These are phyloP conservation scores for Centropus bengalensis DNA, from an alignment of 2,113 vertebrate genomes.

Conservation along the genomic window DNA sequence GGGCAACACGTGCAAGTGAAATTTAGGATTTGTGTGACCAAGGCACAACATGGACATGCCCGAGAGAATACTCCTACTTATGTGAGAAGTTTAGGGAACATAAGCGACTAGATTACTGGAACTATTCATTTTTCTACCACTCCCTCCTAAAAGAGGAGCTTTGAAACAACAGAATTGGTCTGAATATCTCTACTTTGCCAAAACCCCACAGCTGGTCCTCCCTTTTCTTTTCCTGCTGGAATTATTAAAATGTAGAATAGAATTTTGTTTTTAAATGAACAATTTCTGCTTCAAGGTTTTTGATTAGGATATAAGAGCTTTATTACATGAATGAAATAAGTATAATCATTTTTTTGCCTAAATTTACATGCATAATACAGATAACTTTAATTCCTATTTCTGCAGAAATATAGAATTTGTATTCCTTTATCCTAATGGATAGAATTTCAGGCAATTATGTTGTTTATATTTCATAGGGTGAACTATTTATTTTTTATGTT, in stretches of 20 bases:
- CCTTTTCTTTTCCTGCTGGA: neutral
- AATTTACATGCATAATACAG: neutral
- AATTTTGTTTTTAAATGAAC: neutral
- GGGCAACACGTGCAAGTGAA: neutral
- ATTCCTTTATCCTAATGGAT: neutral
- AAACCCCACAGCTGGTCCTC: neutral
- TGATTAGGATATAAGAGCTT: neutral
- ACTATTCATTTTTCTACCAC: neutral
- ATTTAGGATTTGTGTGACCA: neutral
- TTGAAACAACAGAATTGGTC: neutral
- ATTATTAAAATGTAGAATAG: neutral
- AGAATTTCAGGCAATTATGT: slow-evolving; percentile 43
- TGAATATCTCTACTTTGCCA: neutral
- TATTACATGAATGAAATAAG: slow-evolving; percentile 25
- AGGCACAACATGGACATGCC: neutral
- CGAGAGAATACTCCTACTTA: neutral
- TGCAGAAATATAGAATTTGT: slow-evolving; percentile 12
- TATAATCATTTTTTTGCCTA: neutral
- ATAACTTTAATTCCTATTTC: neutral
- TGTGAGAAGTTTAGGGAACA: fast-evolving
- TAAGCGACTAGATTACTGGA: neutral
- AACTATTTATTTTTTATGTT: slow-evolving; percentile 19
- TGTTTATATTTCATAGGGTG: slow-evolving; percentile 4
- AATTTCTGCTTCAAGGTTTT: slow-evolving; percentile 5
- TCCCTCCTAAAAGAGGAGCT: neutral